Conservation (phyloP, 2,888 invertebrate species). For the Xanthorhoe designata region DNA sequence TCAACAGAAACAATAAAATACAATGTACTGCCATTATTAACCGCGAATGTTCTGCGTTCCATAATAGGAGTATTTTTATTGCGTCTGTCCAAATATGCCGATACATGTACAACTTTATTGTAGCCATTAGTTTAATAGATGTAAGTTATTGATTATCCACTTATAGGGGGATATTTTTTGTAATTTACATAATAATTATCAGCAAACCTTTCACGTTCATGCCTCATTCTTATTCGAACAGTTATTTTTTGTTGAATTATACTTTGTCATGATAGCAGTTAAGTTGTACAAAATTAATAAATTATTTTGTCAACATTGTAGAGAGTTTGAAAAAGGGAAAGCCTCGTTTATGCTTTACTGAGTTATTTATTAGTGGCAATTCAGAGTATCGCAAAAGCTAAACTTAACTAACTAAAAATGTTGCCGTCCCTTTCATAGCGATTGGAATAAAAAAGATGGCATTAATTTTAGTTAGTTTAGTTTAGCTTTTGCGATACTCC, state of each 20-base stretch:
- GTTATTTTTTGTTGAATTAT: not conserved
- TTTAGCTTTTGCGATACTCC: too few species aligned
- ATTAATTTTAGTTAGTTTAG: too few species aligned
- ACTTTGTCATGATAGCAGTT: not conserved
- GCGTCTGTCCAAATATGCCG: slow-evolving; percentile 27
- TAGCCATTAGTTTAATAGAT: slow-evolving; percentile 29
- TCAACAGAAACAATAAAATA: slow-evolving; percentile 30
- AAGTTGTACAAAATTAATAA: not conserved
- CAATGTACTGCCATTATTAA: slow-evolving; percentile 21
- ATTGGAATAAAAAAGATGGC: too few species aligned
- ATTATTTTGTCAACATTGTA: not conserved
- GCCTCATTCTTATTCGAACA: not conserved
- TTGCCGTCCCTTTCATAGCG: too few species aligned
- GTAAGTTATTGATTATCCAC: slow-evolving; percentile 32
- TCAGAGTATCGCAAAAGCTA: too few species aligned
- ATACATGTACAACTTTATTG: slow-evolving; percentile 27
- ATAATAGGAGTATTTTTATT: slow-evolving; percentile 29
- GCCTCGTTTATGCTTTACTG: too few species aligned
- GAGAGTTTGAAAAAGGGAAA: too few species aligned
- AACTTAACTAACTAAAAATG: too few species aligned
- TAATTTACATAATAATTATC: slow-evolving; percentile 28
- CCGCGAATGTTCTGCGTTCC: slow-evolving; percentile 11
- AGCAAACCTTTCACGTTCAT: slow-evolving; percentile 2
- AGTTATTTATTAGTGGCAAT: too few species aligned
- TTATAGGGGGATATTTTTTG: slow-evolving; percentile 15